These are phyloP conservation scores for Tragelaphus buxtoni DNA, from an alignment of 2,113 vertebrate species.

Conservation along the genomic window DNA sequence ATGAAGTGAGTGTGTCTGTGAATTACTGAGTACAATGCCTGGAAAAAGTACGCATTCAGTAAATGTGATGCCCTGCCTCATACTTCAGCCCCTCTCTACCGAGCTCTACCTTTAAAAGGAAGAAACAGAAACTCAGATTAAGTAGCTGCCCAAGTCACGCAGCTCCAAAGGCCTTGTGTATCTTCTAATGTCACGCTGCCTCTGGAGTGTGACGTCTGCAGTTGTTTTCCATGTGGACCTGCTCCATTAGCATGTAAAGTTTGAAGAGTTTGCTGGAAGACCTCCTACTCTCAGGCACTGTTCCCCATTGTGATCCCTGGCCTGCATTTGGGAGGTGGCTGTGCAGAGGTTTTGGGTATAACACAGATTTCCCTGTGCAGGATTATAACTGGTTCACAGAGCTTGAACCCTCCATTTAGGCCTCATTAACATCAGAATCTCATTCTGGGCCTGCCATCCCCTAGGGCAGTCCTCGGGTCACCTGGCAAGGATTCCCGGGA, in stretches of 20 bases:
- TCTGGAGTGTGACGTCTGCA: neutral
- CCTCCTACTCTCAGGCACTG: neutral
- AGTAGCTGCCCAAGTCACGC: neutral
- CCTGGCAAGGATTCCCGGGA: neutral
- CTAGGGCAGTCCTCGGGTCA: neutral
- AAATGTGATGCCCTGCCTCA: neutral
- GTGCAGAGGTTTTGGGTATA: neutral
- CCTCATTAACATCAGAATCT: slow-evolving; percentile 9
- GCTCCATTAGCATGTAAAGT: neutral
- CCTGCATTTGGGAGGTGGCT: neutral
- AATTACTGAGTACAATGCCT: neutral
- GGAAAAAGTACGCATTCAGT: neutral
- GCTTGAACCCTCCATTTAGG: neutral
- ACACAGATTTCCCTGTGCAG: neutral
- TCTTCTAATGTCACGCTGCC: neutral
- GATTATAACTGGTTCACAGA: slow-evolving; percentile 16
- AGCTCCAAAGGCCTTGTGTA: neutral
- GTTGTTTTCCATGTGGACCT: neutral
- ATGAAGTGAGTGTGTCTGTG: slow-evolving; percentile 5
- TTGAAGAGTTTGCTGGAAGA: neutral
- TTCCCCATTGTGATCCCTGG: neutral
- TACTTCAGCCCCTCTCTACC: neutral
- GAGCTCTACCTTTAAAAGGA: neutral
- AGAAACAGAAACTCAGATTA: neutral
- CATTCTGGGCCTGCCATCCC: neutral